Conservation (phyloP, 2,888 invertebrate genomes). For the Platycheirus albimanus region DNA sequence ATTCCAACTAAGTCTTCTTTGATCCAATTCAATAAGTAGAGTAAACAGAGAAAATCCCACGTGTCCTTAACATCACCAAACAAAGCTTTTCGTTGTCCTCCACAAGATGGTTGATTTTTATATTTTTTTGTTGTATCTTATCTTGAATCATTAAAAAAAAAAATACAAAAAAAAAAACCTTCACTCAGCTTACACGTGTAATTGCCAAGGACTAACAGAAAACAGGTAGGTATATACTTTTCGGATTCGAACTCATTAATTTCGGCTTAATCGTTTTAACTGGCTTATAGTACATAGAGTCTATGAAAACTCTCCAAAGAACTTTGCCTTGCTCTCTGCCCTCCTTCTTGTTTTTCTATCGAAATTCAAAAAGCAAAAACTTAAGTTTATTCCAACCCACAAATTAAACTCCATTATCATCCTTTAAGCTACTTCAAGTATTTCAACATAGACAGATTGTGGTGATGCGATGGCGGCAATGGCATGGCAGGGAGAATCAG, state of each 20-base stretch:
- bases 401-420: constrained; percentile 55
- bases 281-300: neutral
- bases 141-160: no score
- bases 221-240: neutral
- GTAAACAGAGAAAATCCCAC: neutral
- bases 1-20: neutral
- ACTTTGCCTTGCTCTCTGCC: no score
- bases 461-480: no score
- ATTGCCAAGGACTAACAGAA: constrained; percentile 7
- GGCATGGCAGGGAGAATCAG: no score
- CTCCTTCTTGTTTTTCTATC: no score
- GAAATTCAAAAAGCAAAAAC: constrained; percentile 2
- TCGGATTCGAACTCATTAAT: constrained; percentile 12
- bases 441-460: neutral
- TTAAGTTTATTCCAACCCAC: constrained; percentile 35
- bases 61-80: no score
- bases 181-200: constrained; percentile 8
- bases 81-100: no score
- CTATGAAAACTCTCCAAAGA: neutral
- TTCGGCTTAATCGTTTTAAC: constrained; percentile 5
- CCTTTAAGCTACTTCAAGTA: constrained; percentile 40
- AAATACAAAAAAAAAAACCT: neutral
- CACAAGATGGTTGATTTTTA: neutral
- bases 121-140: no score
- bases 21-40: constrained; percentile 21